Evolutionary conservation across 2,797 vertebrate genomes (phyloP).

Genomic region (Sebastes aleutianus): DNA sequence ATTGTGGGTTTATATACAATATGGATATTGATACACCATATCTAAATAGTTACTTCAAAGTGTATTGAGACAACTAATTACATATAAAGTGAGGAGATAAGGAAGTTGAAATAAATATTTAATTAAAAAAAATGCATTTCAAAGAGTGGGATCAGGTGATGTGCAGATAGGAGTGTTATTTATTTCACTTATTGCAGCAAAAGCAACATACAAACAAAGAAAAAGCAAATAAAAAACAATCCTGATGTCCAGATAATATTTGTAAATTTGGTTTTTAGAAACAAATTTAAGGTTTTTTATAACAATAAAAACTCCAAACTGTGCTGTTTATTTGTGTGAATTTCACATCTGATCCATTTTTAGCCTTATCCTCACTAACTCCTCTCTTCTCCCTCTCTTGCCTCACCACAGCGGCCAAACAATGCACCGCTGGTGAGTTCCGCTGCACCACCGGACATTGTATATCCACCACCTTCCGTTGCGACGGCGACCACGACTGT

Average conservation of each 20-base stretch:
- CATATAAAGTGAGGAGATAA: neutral
- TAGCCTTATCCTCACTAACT: neutral
- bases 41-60: neutral
- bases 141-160: neutral
- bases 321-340: neutral
- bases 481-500: slow-evolving; percentile 85
- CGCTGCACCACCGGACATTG: slow-evolving; percentile 83
- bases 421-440: slow-evolving; percentile 78
- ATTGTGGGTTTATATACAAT: too few relatives aligned
- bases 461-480: slow-evolving; percentile 78
- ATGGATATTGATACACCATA: neutral
- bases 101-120: neutral
- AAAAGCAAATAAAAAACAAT: neutral
- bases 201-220: neutral
- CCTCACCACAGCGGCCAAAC: slow-evolving; percentile 72
- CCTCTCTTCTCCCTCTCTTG: neutral
- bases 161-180: neutral
- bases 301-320: neutral
- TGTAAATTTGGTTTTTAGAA: neutral
- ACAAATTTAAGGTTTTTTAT: neutral
- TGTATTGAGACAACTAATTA: neutral
- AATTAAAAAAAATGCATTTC: neutral
- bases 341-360: neutral
- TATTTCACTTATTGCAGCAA: neutral
- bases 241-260: neutral